Evolutionary conservation across 2,888 invertebrate genomes (phyloP), one percentile per base, ranked within the genome.

Genomic region (Lochmaea capreae): DNA sequence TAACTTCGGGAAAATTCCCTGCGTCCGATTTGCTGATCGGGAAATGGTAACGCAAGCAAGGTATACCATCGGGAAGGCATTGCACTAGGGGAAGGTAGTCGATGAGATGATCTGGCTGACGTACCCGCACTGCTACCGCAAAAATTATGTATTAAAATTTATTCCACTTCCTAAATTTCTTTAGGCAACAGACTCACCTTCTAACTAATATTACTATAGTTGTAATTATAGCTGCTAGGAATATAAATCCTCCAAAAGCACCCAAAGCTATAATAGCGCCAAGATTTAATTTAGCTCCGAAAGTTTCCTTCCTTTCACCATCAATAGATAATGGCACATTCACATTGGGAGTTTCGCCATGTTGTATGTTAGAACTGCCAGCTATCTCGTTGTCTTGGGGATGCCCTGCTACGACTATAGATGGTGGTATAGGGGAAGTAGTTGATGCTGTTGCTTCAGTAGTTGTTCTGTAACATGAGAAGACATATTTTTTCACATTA

Each of bases 11-110:
- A 92, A 84, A 94, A 92, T 89, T 96, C 95, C 78, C 96, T 91
- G 85, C 95, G 90, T 82, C 95, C 96, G 84, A 96, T 93, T 87
- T 95, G 96, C 90, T 96, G 96, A 90, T 97, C 96, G 84, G 96
- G 95, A 89, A 97, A 97, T 81, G 96, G 96, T 85, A 96, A 91
- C 81, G 96, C 96, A 87, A 96, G 92, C 84, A 96, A 92, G 78
- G 95, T 96, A 90, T 95, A 96, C 94, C 95, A 95, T 83, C 95
- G 91, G 80, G 95, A 93, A 73, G 94, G 94, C 90, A 93, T 91
- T 85, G 92, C 91, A 84, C 86, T 87, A 81, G 87, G 87, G 80
- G 85, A 84, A 81, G 88, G 87, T 84, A 89, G 85, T 77, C 88
- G 86, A 86, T 88, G 87, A 84, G 88, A 86, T 82, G 88, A 84